phyloP scores from a whole-genome alignment of 2,888 invertebrate species.

The Tipula vernalis region DNA sequence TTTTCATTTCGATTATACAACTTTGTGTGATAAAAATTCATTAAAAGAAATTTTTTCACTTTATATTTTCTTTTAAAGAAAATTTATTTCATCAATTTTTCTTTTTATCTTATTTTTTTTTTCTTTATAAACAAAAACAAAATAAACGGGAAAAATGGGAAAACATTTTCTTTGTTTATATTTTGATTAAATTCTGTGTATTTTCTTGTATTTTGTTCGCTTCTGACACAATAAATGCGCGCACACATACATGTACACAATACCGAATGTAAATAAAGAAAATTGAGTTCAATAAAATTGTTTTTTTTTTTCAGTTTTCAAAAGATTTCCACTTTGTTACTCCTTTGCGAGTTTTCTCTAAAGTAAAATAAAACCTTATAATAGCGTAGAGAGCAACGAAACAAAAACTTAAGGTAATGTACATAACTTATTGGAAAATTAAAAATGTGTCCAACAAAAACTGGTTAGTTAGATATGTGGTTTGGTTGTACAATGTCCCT shows the following conservation, averaged over 20 bases:
- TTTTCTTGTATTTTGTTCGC: background rate
- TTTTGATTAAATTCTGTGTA: background rate
- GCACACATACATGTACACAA: background rate
- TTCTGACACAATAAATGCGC: background rate
- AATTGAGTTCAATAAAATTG: background rate
- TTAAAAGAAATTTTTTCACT: background rate
- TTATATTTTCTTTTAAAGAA: background rate
- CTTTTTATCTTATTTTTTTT: background rate
- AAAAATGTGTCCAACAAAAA: background rate
- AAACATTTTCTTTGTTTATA: slow-evolving; percentile 4
- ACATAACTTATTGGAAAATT: background rate
- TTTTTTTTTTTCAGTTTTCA: background rate
- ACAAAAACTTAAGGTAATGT: background rate
- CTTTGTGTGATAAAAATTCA: slow-evolving; percentile 4
- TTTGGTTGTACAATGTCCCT: background rate
- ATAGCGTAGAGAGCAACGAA: background rate
- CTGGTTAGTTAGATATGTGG: background rate
- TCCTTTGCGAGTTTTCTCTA: background rate
- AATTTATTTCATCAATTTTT: slow-evolving; percentile 4
- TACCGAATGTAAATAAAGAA: background rate
- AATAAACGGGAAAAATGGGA: background rate
- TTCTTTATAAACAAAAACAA: background rate
- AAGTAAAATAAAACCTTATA: background rate
- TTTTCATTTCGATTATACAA: background rate
- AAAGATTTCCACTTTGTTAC: background rate